Evolutionary conservation across 2,888 invertebrate genomes (phyloP), one percentile per base, ranked within the genome.

Genomic region (Acleris sparsana): DNA sequence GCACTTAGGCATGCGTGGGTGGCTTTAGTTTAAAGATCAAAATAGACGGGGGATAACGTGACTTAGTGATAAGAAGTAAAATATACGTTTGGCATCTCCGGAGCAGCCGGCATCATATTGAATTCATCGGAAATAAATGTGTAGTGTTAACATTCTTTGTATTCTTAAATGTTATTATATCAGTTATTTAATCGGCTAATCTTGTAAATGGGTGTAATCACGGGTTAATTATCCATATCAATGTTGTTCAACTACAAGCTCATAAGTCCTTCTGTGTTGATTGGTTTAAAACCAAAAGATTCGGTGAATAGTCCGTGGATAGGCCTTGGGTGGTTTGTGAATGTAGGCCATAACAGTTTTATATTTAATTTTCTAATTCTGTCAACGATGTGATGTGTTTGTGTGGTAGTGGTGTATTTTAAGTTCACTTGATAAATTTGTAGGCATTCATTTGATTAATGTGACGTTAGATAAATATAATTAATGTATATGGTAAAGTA

Each of bases 381-480:
- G 53, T 64, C n/a, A 43, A 55, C 49, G 49, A 59, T 64, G 59
- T 53, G 29, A 64, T 64, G 48, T 64, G 25, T 59, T 64, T 64
- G 18, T 59, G 49, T 17, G 59, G 59, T 64, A 59, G 43, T 43
- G 59, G 64, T 53, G 64, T 64, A 64, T 49, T 59, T 25, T 64
- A 64, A 64, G 64, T 59, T 64, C 39, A 64, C 58, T 58, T 44
- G 63, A 52, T 58, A 57, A 63, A 57, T 58, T 63, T 63, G 46
- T 58, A 63, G 46, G 33, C 46, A 53, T 63, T 63, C 46, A 53
- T 58, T 52, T 63, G 43, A 58, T 53, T 44, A 52, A 63, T 58
- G 63, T 58, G 63, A 25, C 53, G 59, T 59, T 64, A 59, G 53
- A 59, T 63, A 58, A 64, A 59, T 64, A 64, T 59, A 64, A 55